Evolutionary conservation across 2,888 invertebrate genomes (phyloP), one percentile per base, ranked within the genome.

Genomic region (Ophioninae sp.): DNA sequence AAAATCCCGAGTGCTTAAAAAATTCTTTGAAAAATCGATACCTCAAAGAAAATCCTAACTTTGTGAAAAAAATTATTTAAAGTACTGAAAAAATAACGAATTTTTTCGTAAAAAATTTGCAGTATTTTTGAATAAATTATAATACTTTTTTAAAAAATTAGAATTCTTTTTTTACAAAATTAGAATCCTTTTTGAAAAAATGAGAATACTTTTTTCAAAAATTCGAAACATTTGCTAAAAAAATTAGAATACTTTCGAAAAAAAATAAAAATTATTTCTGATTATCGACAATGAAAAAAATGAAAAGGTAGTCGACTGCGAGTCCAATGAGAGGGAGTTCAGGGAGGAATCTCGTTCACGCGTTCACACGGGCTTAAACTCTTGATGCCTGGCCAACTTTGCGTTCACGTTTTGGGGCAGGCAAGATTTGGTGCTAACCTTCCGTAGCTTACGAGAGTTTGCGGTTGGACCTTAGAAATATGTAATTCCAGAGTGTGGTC

Each of bases 381-480:
- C 50, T 41, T 59, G n/a, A 37, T 20, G 69, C 30, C 44, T 64
- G 39, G n/a, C 56, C 79, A 59, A 62, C 30, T 21, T 72, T 30
- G 50, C 44, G 50, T 50, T 82, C 81, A 85, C 80, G 83, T 79
- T 78, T 61, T 57, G 57, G 72, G 70, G 64, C 72, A 82, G 79
- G 65, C 73, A 84, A 83, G 74, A 72, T 79, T 83, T 85, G 68
- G 79, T 84, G 65, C 69, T 68, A 68, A 74, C 83, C 75, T 85
- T 83, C 83, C 86, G 84, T 86, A 85, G 86, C 88, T 87, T 88
- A 89, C 86, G 88, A 88, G 83, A 82, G 89, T 87, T 90, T 90
- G 89, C 87, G 88, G 90, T 88, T 87, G 89, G 89, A 89, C 90
- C 91, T 89, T 89, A 89, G 89, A 90, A 89, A 88, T 91, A 90